Base-by-base conservation (phyloP, 2,888 invertebrate species). In the Deroplatys truncata region DNA sequence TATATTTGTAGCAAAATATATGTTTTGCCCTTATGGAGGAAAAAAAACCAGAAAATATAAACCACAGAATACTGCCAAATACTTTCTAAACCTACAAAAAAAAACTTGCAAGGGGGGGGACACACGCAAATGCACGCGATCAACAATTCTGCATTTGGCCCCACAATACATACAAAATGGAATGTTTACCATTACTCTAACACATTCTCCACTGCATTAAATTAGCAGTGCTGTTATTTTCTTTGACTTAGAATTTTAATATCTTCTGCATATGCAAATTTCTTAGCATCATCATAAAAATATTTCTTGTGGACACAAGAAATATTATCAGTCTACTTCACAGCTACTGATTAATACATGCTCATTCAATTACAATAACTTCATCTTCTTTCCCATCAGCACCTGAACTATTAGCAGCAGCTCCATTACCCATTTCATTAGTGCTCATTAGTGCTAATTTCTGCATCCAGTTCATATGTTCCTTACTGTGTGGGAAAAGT, bases 401-500 rank as follows among this genome's bases (percentile, higher is more conserved):
- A 5, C 4, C 56, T 25, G 15, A 20, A 20, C 20, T 20, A 72
- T 20, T 20, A 72, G 56, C 0, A 72, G 16, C 84, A 86, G 88
- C 85, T 72, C 90, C 90, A 28, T 82, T 84, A 20, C 43, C 85
- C 84, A 85, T 88, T 29, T 91, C 91, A 84, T 89, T 90, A 85
- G 90, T 89, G 8, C 89, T 90, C 29, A 82, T 84, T 25, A 91
- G 86, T 4, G 88, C 89, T 56, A 89, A 86, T 28, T 90, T 88
- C 9, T 87, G 84, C 93, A 93, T 93, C 95, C 95, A 95, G 90
- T 95, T 94, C 89, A 94, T 93, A 92, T 95, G 95, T 92, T 96
- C 96, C 91, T 95, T 94, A 92, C 95, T 95, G 93, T 96, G 96
- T 91, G 95, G 95, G 93, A 95, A 94, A 28, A 98, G 93, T 16